Conservation (phyloP, 2,113 vertebrate genomes). For the Vireo altiloquus region DNA sequence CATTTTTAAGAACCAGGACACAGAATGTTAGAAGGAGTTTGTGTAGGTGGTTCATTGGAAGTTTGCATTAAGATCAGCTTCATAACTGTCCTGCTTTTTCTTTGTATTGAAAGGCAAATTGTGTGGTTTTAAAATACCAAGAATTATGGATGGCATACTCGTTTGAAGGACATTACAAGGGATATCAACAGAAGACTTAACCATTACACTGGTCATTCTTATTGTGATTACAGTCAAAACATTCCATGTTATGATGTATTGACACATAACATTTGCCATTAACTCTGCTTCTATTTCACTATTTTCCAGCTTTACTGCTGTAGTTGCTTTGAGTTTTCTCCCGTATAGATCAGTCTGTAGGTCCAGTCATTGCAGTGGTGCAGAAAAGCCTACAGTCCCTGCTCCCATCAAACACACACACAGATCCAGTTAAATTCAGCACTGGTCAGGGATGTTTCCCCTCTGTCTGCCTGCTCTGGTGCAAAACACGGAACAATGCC, state of each 20-base stretch:
- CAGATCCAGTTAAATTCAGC: not conserved
- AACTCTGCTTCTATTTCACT: not conserved
- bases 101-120: not conserved
- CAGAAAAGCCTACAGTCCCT: not conserved
- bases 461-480: not conserved
- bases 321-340: not conserved
- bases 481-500: not conserved
- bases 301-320: not conserved
- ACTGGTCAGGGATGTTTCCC: not conserved
- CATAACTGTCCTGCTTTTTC: not conserved
- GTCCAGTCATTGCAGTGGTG: not conserved
- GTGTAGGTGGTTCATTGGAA: not conserved
- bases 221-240: not conserved
- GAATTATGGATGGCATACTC: not conserved
- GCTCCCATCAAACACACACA: not conserved
- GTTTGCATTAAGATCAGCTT: not conserved
- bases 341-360: fast-evolving
- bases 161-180: not conserved
- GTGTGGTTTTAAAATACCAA: not conserved
- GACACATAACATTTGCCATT: not conserved
- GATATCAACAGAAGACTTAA: not conserved
- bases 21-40: not conserved
- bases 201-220: not conserved
- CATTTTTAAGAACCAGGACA: not conserved
- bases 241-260: not conserved